Base-by-base conservation (phyloP, 64 coral and sea anemone genomes). In the Trachythela sp. region DNA sequence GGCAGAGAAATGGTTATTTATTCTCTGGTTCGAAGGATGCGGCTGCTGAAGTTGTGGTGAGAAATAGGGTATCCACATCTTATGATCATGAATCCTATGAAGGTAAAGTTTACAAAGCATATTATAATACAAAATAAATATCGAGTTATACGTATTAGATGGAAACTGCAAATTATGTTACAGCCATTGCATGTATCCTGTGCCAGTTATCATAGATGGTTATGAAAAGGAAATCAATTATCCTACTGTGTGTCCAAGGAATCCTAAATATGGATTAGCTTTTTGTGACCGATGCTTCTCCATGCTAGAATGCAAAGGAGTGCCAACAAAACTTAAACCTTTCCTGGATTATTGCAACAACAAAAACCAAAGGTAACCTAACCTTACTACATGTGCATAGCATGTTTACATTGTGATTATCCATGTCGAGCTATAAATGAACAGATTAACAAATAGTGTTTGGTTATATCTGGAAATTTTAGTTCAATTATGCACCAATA, bases 121-220 rank as follows among this genome's bases (percentile, higher is more conserved):
- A 29, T 30, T 45, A 42, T 85, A 39, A 90, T 77, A 80, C 29
- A n/a, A n/a, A n/a, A n/a, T n/a, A n/a, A 85, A 80, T 90, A 80
- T 48, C 32, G 35, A 90, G 76, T 50, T 90, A 48, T 90, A 85
- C 48, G 89, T 91, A 1, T 33, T 91, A 59, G 89, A 91, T 86
- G 89, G 89, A 0, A 91, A 91, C 67, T 91, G 89, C 83, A 91
- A 91, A 54, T 70, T 91, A 35, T 85, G 83, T 32, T 91, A 91
- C 70, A 54, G 83, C 30, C 89, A 91, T 83, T 86, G 89, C 36
- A 91, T 91, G 89, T 91, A 85, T 67, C 89, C 89, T 85, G 89
- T 91, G 9, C 22, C 31, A 41, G 77, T 91, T 15, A 85, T 39
- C 9, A 85, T 91, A 32, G 49, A 40, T 85, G 89, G 68, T 0